Evolutionary conservation across 2,797 vertebrate genomes (phyloP).

Genomic region (Macropus fuliginosus): DNA sequence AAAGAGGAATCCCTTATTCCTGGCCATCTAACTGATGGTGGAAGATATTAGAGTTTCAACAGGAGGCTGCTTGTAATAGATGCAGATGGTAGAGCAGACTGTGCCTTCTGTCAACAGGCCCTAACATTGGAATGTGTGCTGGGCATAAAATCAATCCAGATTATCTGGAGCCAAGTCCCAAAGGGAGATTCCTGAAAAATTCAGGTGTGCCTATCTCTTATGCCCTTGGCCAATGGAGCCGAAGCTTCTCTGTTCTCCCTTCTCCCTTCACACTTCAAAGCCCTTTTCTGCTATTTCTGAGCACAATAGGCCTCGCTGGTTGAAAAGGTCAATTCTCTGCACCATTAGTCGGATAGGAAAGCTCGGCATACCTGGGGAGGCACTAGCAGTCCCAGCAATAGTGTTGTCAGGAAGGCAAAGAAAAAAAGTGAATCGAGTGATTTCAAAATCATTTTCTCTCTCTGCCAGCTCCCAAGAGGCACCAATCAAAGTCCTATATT

Average conservation of each 20-base stretch:
- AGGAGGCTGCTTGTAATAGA: not conserved
- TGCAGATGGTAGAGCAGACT: not conserved
- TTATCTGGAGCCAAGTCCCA: not conserved
- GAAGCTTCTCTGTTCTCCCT: not conserved
- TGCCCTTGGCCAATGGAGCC: not conserved
- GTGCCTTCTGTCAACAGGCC: not conserved
- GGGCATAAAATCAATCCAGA: not conserved
- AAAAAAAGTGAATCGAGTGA: conserved; percentile 42
- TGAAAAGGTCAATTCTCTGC: not conserved
- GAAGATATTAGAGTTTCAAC: not conserved
- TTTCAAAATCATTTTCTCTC: conserved; percentile 72
- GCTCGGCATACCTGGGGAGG: not conserved
- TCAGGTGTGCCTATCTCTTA: not conserved
- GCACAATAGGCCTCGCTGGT: not conserved
- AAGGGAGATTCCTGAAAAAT: not conserved
- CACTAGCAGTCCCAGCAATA: not conserved
- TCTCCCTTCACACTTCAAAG: not conserved
- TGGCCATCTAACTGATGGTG: not conserved
- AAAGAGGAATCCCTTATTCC: not conserved
- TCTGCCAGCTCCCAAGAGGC: conserved; percentile 65
- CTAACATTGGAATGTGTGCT: not conserved
- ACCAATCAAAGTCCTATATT: conserved; percentile 72
- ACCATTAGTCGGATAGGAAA: not conserved
- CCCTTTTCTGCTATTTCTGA: not conserved
- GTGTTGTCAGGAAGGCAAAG: conserved; percentile 33